phyloP scores from a whole-genome alignment of 2,113 vertebrate genomes.

The Electrona antarctica region DNA sequence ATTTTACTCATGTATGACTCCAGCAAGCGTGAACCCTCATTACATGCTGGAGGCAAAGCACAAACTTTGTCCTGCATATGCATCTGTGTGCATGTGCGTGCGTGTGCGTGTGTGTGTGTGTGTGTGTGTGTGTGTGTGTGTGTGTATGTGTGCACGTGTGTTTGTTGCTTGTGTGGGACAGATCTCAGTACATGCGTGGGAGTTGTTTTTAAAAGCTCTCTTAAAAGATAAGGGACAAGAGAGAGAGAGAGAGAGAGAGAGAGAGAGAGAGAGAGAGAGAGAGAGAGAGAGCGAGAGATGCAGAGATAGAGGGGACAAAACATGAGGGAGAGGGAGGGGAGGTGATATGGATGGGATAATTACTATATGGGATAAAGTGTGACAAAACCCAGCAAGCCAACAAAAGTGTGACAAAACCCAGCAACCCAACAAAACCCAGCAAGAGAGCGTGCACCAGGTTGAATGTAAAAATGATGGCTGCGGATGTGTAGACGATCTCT shows the following conservation, averaged over 20 bases:
- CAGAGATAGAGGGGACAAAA: not conserved
- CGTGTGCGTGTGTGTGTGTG: slow-evolving; percentile 12
- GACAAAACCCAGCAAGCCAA: no score
- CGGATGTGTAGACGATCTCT: no score
- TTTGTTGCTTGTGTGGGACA: slow-evolving; percentile 37
- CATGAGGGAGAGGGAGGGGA: not conserved
- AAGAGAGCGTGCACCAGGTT: no score
- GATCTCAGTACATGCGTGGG: slow-evolving; percentile 57
- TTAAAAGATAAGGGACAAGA: slow-evolving; percentile 52
- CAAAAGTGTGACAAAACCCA: no score
- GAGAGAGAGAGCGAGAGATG: not conserved
- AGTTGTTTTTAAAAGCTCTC: slow-evolving; percentile 61
- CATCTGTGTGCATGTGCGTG: no score
- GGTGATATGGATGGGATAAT: no score
- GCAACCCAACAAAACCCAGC: no score
- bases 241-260: slow-evolving; percentile 10
- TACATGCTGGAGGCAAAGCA: slow-evolving; percentile 45
- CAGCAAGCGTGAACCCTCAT: slow-evolving; percentile 15
- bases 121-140: slow-evolving; percentile 17
- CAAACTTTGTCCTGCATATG: slow-evolving; percentile 1
- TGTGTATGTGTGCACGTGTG: not conserved
- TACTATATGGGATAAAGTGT: no score
- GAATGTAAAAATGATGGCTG: no score
- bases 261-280: slow-evolving; percentile 1
- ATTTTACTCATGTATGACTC: slow-evolving; percentile 12